phyloP scores from a whole-genome alignment of 1,140 invertebrate species.

The Amyelois transitella region DNA sequence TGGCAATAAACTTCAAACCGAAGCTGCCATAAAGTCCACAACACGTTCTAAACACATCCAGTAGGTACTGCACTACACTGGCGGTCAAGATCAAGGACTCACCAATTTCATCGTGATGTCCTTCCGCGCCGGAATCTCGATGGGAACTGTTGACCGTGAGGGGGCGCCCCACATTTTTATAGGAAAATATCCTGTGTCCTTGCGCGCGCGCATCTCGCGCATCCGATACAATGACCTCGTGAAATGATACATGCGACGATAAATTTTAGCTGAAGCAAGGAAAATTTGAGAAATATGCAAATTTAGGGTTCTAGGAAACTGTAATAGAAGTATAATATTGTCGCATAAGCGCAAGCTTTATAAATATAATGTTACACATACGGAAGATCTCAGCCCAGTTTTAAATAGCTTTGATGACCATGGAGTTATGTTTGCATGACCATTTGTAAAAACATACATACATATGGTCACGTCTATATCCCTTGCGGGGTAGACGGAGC shows the following conservation, averaged over 20 bases:
- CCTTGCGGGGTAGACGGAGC: no score
- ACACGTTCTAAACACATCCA: not conserved
- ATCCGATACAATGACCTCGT: conserved; percentile 53
- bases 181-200: conserved; percentile 58
- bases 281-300: conserved; percentile 10
- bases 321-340: not conserved
- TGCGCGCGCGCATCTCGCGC: conserved; percentile 35
- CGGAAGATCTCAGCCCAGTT: no score
- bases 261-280: conserved; percentile 25
- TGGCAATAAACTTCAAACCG: not conserved
- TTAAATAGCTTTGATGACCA: no score
- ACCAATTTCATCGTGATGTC: conserved; percentile 68
- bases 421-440: no score
- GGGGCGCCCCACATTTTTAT: conserved; percentile 63
- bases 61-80: not conserved
- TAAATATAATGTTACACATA: conserved; percentile 8
- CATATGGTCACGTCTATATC: no score
- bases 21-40: not conserved
- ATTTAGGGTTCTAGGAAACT: not conserved
- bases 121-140: conserved; percentile 51
- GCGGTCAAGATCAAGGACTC: conserved; percentile 55
- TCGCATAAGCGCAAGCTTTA: not conserved
- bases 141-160: conserved; percentile 50
- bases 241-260: conserved; percentile 29
- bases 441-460: no score